phyloP scores from a whole-genome alignment of 2,888 invertebrate genomes.

The Agrochola macilenta region DNA sequence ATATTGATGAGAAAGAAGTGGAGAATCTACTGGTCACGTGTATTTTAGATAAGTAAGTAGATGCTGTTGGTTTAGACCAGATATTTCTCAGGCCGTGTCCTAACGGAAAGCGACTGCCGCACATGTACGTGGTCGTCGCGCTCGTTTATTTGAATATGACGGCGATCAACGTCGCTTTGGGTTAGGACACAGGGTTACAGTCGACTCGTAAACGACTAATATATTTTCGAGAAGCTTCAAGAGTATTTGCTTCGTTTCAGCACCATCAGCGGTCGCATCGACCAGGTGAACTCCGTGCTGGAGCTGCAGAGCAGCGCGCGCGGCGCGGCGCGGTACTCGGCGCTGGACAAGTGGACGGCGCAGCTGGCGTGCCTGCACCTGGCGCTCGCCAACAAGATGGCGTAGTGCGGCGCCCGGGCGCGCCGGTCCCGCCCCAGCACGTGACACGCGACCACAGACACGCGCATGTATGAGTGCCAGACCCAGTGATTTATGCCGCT shows the following conservation, averaged over 20 bases:
- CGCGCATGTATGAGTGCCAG: not conserved
- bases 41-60: conserved; percentile 97
- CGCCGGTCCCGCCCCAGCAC: not conserved
- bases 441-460: not conserved
- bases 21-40: conserved; percentile 99
- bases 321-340: conserved; percentile 96
- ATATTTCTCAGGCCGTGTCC: not conserved
- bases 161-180: not conserved
- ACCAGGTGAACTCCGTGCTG: conserved; percentile 98
- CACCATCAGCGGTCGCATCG: conserved; percentile 96
- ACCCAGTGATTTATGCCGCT: conserved; percentile 13
- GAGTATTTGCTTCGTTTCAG: conserved; percentile 79
- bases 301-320: conserved; percentile 95
- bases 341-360: conserved; percentile 98
- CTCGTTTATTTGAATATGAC: not conserved
- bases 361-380: conserved; percentile 97
- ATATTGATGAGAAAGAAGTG: conserved; percentile 98
- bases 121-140: not conserved
- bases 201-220: not conserved
- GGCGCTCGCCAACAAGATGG: conserved; percentile 98
- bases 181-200: not conserved
- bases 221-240: not conserved
- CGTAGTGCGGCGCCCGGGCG: conserved; percentile 70
- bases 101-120: not conserved
- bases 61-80: not conserved